A percentile compares a stretch with the other conserved stretches of the same genome.
Evolutionary conservation across 2,797 vertebrate genomes (phyloP).

Genomic region (Mormyrus proboscirostris): DNA sequence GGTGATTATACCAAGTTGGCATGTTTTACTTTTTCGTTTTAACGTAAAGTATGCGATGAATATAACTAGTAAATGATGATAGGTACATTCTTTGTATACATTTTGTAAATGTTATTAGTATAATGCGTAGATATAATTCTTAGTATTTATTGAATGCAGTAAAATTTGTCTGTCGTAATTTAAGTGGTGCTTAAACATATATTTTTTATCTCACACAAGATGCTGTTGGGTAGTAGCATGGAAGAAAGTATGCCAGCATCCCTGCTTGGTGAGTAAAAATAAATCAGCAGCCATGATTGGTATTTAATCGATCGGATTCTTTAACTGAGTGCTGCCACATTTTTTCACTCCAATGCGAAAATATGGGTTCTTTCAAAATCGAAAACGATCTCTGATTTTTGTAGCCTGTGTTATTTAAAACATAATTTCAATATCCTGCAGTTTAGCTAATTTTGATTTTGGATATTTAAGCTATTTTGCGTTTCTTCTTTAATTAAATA

Average conservation of each 20-base stretch:
- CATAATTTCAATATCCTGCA: background rate
- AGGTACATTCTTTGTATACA: background rate
- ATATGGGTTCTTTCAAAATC: background rate
- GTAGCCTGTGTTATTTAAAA: background rate
- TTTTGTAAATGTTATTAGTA: background rate
- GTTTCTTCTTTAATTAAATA: background rate
- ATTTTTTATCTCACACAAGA: slow-evolving; percentile 33
- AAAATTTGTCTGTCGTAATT: background rate
- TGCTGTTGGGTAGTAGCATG: slow-evolving; percentile 64
- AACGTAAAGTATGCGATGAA: background rate
- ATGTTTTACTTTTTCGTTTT: background rate
- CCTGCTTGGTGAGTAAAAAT: slow-evolving; percentile 58
- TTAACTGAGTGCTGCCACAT: background rate
- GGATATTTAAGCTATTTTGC: background rate
- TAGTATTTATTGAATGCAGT: background rate
- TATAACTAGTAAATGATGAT: too few relatives aligned
- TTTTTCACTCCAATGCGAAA: background rate
- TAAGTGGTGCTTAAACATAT: background rate
- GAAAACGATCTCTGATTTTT: background rate
- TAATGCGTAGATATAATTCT: background rate
- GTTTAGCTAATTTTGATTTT: background rate
- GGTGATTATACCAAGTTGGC: background rate
- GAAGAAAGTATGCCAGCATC: slow-evolving; percentile 60
- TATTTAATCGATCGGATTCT: background rate
- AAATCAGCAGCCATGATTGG: background rate